phyloP scores from a whole-genome alignment of 2,113 vertebrate species.

The Macroglossus sobrinus region DNA sequence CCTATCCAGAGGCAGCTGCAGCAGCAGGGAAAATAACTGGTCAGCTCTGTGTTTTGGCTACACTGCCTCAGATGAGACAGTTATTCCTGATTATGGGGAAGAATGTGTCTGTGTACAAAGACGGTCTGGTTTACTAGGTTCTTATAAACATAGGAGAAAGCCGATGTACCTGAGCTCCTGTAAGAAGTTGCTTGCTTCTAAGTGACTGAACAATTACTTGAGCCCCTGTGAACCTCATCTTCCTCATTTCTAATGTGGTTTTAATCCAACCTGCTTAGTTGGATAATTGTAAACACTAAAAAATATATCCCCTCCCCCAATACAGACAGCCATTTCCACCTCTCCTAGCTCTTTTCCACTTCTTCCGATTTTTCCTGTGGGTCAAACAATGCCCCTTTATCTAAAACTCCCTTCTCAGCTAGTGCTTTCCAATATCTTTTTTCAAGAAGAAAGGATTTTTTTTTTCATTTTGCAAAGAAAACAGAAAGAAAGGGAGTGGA shows the following conservation, averaged over 20 bases:
- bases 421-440: neutral
- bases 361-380: neutral
- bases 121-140: neutral
- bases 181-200: neutral
- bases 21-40: neutral
- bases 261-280: neutral
- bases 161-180: neutral
- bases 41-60: constrained; percentile 43
- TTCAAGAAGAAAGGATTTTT: neutral
- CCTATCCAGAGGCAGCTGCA: neutral
- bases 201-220: neutral
- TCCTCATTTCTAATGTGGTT: neutral
- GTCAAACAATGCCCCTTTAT: neutral
- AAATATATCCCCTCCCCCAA: neutral
- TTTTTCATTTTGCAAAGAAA: neutral
- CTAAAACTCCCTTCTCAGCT: too few relatives aligned
- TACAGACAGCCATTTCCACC: neutral
- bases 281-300: neutral
- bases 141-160: neutral
- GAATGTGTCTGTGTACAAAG: neutral
- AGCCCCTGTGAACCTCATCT: neutral
- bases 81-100: neutral
- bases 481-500: neutral
- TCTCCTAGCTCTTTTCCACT: neutral
- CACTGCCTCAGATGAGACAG: neutral